A percentile compares a stretch with the other conserved stretches of the same genome.
Conservation (phyloP, 2,888 invertebrate genomes). For the Eilema depressum region DNA sequence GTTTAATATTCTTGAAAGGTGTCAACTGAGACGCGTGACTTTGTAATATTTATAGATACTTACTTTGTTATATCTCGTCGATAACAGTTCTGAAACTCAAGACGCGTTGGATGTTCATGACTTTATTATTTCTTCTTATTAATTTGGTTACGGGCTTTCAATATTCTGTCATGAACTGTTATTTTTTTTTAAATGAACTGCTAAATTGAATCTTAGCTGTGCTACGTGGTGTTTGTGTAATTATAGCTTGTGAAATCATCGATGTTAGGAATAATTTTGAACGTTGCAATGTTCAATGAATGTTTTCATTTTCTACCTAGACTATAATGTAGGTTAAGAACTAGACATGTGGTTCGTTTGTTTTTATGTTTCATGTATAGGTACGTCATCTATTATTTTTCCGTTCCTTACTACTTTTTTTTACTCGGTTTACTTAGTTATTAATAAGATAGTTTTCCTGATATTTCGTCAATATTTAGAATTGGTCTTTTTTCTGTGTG, state of each 20-base stretch:
- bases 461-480: no score
- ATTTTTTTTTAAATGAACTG: neutral
- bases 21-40: slow-evolving; percentile 5
- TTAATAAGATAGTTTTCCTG: no score
- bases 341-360: neutral
- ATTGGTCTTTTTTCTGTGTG: no score
- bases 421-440: neutral
- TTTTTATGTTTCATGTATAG: neutral
- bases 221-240: slow-evolving; percentile 12
- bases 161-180: slow-evolving; percentile 6
- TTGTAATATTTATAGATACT: neutral
- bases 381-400: neutral
- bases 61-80: neutral
- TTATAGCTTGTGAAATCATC: slow-evolving; percentile 9
- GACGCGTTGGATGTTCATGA: neutral
- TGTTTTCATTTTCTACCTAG: neutral
- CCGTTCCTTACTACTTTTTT: neutral
- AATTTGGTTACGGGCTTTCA: neutral
- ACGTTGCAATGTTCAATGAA: neutral
- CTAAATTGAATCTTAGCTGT: neutral
- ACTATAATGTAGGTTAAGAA: neutral
- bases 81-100: slow-evolving; percentile 8
- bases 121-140: neutral
- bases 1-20: slow-evolving; percentile 1
- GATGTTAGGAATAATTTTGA: slow-evolving; percentile 5